phyloP scores from a whole-genome alignment of 2,113 vertebrate species.

The Scytalopus superciliaris region DNA sequence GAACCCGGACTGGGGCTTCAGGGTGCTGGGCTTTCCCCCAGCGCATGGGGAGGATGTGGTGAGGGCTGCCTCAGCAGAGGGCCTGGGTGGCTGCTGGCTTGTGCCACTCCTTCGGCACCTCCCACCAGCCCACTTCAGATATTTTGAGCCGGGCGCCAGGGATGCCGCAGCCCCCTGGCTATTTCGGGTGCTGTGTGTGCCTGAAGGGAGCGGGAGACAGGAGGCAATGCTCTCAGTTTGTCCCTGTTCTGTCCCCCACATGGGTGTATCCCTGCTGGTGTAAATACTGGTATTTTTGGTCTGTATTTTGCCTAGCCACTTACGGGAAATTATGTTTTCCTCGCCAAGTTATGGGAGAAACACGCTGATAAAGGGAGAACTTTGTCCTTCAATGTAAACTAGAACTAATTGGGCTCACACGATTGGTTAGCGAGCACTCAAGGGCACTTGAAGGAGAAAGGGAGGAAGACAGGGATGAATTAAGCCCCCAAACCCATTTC shows the following conservation, averaged over 20 bases:
- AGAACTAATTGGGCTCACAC: too few relatives aligned
- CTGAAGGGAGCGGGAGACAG: background rate
- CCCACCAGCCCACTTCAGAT: background rate
- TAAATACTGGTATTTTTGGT: too few relatives aligned
- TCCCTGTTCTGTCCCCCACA: background rate
- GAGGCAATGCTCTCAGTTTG: background rate
- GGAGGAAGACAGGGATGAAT: too few relatives aligned
- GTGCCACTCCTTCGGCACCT: background rate
- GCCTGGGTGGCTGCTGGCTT: background rate
- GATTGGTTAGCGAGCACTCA: too few relatives aligned
- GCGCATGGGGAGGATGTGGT: background rate
- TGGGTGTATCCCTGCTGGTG: too few relatives aligned
- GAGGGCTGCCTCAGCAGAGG: rapidly evolving
- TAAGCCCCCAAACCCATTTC: too few relatives aligned
- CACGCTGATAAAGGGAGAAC: too few relatives aligned
- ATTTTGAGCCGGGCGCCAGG: background rate
- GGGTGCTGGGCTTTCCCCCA: rapidly evolving
- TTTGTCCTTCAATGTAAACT: too few relatives aligned
- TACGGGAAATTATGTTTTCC: too few relatives aligned
- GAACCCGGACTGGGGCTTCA: rapidly evolving
- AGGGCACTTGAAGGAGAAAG: too few relatives aligned
- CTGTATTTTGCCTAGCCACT: too few relatives aligned
- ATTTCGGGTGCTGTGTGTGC: background rate
- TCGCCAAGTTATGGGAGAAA: too few relatives aligned
- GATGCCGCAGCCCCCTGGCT: background rate